Conservation (phyloP, 2,113 vertebrate species). For the Microcebus griseorufus region DNA sequence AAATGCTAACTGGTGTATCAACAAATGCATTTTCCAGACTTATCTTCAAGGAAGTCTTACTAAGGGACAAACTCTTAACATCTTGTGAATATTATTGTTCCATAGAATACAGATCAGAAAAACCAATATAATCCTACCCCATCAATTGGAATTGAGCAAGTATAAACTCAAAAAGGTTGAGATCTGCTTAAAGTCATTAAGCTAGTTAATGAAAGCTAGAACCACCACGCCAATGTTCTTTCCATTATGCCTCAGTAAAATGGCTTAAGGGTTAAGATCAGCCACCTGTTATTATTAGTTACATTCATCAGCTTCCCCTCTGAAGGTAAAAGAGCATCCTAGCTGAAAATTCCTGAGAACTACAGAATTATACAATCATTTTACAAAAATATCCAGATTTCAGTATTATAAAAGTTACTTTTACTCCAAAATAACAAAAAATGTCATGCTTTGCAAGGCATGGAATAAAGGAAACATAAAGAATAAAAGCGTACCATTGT, state of each 20-base stretch:
- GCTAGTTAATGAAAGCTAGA: background rate
- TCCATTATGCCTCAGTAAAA: background rate
- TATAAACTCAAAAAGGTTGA: conserved; percentile 20
- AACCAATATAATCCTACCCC: background rate
- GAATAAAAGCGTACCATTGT: conserved; percentile 67
- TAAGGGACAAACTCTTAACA: background rate
- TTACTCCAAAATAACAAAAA: conserved; percentile 34
- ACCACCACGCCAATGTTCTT: background rate
- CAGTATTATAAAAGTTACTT: conserved; percentile 22
- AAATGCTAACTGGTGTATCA: conserved; percentile 16
- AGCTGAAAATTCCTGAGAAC: background rate
- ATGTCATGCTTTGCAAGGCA: conserved; percentile 33
- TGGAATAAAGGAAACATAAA: background rate
- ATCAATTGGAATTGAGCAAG: background rate
- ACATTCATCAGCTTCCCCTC: background rate
- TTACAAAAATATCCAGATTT: conserved; percentile 33
- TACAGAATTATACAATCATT: background rate
- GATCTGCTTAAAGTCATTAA: background rate
- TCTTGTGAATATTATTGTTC: background rate
- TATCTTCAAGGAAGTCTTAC: background rate
- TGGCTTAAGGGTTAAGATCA: background rate
- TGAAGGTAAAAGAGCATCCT: background rate
- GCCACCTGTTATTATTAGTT: background rate
- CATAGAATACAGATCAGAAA: background rate
- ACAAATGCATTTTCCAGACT: conserved; percentile 1